Base-by-base conservation (phyloP, 2,888 invertebrate genomes). In the Cepaea hortensis region DNA sequence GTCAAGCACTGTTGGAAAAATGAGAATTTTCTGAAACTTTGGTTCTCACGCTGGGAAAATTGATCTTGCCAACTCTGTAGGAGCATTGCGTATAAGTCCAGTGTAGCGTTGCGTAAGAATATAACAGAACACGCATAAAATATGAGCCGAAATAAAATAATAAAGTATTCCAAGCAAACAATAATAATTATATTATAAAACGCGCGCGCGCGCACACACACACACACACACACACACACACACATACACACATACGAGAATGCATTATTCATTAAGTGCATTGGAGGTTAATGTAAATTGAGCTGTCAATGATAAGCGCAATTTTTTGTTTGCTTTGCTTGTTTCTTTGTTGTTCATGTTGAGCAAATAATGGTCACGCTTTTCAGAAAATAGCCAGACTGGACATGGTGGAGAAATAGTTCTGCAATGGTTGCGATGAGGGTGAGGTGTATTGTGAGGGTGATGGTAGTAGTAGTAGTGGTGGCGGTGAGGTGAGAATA, bases 21-120 rank as follows among this genome's bases (percentile, higher is more conserved):
- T 81, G 48, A 81, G 81, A 81, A 70, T 48, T 70, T 70, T 48
- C 18, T 23, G 20, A 77, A 13, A 77, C 20, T 50, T 20, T 6
- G 55, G 77, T 55, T 55, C 55, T 55, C 77, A 77, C n/a, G 77
- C 77, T 77, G 77, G 9, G 77, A 77, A 77, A 77, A 77, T 55
- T 77, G 77, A 77, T 77, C 55, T n/a, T 61, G 55, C 20, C 20
- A 23, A 61, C 11, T 11, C 23, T 55, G 55, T 3, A n/a, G 61
- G 50, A 11, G 20, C 23, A 77, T 77, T 77, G 55, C 23, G 9
- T 7, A 48, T 18, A 18, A 20, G 76, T 3, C 50, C 76, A 76
- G 48, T 76, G 76, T 48, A 5, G 48, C 50, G 7, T 76, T 76
- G 6, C 77, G 9, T 55, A 77, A 50, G 61, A n/a, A 11, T 23